phyloP scores from a whole-genome alignment of 2,888 invertebrate genomes.

The Resseliella maxima region DNA sequence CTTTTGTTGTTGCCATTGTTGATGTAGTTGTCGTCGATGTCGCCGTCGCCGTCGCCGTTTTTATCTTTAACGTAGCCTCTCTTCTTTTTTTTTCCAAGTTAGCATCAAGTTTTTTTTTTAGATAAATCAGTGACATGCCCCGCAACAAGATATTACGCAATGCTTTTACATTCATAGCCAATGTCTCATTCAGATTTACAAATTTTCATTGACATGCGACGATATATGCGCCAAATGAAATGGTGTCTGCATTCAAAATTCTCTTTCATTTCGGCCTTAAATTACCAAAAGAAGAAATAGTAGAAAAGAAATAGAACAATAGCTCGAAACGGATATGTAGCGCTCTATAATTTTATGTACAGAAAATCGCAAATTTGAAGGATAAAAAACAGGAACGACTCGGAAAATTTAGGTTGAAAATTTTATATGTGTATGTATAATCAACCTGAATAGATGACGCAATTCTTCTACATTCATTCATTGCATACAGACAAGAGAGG shows the following conservation, averaged over 20 bases:
- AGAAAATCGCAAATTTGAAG: neutral
- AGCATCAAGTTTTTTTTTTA: neutral
- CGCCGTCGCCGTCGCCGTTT: neutral
- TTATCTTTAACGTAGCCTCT: neutral
- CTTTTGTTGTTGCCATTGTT: neutral
- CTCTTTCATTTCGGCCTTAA: neutral
- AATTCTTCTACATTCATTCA: neutral
- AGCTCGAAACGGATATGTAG: neutral
- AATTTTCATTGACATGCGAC: neutral
- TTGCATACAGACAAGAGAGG: neutral
- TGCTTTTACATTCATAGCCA: neutral
- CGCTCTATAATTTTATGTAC: constrained; percentile 25
- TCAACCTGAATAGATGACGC: constrained; percentile 47
- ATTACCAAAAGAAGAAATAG: neutral
- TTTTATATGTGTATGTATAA: constrained; percentile 13
- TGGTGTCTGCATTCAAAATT: constrained; percentile 29
- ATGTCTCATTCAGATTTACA: neutral
- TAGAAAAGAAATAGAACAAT: constrained; percentile 15
- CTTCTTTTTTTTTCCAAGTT: neutral
- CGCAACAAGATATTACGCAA: neutral
- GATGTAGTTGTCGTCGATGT: neutral
- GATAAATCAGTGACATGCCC: neutral
- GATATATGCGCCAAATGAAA: constrained; percentile 4
- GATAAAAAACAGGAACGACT: constrained; percentile 18
- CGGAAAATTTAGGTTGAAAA: constrained; percentile 37